Conservation (phyloP, 2,888 invertebrate genomes). For the Netelia fuscicornis region DNA sequence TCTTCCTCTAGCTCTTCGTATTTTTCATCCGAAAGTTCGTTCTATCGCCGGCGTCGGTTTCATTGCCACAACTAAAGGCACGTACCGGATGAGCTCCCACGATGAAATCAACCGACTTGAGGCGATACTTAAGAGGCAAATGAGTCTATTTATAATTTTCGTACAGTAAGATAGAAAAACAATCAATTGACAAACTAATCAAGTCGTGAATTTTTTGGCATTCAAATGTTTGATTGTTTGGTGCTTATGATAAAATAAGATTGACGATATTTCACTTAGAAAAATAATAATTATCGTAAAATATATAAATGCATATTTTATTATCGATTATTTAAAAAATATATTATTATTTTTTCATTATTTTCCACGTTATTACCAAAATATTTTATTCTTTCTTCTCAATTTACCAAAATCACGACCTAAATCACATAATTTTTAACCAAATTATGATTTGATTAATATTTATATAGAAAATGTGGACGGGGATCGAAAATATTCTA, state of each 20-base stretch:
- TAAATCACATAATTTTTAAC: neutral
- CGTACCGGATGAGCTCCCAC: conserved; percentile 9
- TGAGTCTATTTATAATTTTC: neutral
- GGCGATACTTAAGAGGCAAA: neutral
- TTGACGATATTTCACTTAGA: neutral
- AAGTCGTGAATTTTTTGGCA: no score
- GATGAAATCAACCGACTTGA: neutral
- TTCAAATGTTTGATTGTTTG: neutral
- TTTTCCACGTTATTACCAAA: neutral
- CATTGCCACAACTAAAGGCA: neutral
- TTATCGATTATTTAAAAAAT: no score
- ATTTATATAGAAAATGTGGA: no score
- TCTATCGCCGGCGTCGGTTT: conserved; percentile 24
- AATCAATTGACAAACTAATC: no score
- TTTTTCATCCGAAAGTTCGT: conserved; percentile 72
- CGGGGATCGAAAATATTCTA: neutral
- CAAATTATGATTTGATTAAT: neutral
- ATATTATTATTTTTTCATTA: neutral
- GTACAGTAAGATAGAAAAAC: neutral
- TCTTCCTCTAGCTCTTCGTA: conserved; percentile 12
- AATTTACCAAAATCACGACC: neutral
- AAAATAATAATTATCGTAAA: neutral
- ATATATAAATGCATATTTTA: neutral
- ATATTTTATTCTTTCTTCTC: neutral
- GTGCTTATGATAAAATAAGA: neutral